phyloP scores from a whole-genome alignment of 2,797 vertebrate species.

The Labroides dimidiatus region DNA sequence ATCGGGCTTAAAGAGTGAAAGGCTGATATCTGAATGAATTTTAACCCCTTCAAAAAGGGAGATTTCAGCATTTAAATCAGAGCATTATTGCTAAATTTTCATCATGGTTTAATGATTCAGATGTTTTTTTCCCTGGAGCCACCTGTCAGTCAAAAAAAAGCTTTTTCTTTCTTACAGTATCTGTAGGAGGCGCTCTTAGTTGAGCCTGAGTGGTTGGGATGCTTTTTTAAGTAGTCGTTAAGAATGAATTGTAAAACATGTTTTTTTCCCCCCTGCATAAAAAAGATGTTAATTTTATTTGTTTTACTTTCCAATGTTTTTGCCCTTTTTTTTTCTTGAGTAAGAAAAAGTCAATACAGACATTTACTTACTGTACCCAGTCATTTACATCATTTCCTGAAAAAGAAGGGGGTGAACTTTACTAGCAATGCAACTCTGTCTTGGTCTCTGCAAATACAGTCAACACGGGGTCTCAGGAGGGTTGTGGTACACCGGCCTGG shows the following conservation, averaged over 20 bases:
- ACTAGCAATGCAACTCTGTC: constrained; percentile 11
- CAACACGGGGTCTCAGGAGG: constrained; percentile 49
- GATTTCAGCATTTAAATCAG: too few relatives aligned
- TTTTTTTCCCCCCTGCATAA: neutral
- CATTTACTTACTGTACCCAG: neutral
- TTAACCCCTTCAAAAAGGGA: neutral
- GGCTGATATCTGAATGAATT: too few relatives aligned
- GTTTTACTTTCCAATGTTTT: too few relatives aligned
- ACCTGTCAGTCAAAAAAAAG: neutral
- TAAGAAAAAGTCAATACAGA: too few relatives aligned
- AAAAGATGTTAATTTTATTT: too few relatives aligned
- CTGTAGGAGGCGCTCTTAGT: constrained; percentile 28
- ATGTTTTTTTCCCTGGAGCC: too few relatives aligned
- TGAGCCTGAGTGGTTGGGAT: neutral
- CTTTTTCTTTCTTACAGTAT: neutral
- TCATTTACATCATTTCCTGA: constrained; percentile 6
- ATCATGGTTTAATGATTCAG: neutral
- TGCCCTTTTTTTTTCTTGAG: too few relatives aligned
- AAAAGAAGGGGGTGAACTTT: constrained; percentile 8
- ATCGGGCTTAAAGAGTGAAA: neutral
- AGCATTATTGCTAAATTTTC: too few relatives aligned
- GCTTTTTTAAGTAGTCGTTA: neutral
- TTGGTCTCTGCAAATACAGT: constrained; percentile 58
- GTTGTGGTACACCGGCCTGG: constrained; percentile 57
- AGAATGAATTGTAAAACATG: constrained; percentile 10